Percentiles rank a stretch among this genome's conserved stretches.
phyloP scores from a whole-genome alignment of 2,888 invertebrate species.

The Graphium colonna region DNA sequence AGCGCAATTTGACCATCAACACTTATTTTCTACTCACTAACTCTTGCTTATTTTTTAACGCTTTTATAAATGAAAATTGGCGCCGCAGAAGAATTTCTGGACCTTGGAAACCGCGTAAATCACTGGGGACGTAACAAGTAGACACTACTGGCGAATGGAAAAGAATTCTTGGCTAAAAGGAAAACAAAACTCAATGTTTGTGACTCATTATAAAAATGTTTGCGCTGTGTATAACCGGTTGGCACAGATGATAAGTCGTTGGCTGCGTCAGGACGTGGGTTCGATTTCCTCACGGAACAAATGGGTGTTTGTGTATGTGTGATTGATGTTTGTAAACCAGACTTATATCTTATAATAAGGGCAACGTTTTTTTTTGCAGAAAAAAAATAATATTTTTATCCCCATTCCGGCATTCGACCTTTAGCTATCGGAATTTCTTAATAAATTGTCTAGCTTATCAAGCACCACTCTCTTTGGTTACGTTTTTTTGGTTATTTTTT shows the following conservation, averaged over 20 bases:
- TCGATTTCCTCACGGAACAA: too few species aligned
- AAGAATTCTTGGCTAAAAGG: conserved; percentile 1
- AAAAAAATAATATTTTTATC: conserved; percentile 22
- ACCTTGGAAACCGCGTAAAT: conserved; percentile 9
- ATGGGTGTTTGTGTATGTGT: too few species aligned
- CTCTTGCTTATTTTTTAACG: conserved; percentile 7
- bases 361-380: too few species aligned
- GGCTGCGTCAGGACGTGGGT: too few species aligned
- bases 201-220: conserved; percentile 13
- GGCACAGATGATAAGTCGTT: too few species aligned
- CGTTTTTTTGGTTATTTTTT: conserved; percentile 8
- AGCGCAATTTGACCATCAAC: background rate
- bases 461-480: background rate
- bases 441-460: conserved; percentile 14
- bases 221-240: too few species aligned
- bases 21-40: conserved; percentile 3
- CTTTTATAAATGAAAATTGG: conserved; percentile 18
- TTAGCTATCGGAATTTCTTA: conserved; percentile 17
- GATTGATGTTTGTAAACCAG: too few species aligned
- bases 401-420: conserved; percentile 15
- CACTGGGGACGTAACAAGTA: conserved; percentile 4
- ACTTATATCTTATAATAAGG: too few species aligned
- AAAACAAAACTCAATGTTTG: conserved; percentile 4
- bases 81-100: conserved; percentile 1
- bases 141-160: conserved; percentile 7